Conservation (phyloP, 2,888 invertebrate genomes). For the Leptogaster cylindrica region DNA sequence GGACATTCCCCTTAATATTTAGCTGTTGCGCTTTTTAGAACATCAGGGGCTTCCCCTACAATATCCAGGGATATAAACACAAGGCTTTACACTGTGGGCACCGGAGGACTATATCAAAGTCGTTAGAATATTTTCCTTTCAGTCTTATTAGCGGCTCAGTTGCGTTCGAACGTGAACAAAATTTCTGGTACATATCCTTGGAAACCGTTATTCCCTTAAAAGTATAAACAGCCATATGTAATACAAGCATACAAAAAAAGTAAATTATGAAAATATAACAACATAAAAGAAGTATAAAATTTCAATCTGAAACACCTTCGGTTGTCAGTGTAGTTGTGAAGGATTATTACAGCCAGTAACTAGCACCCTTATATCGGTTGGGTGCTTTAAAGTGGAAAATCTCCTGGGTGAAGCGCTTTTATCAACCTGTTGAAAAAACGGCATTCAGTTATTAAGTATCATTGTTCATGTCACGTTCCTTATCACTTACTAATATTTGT, state of each 20-base stretch:
- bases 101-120: conserved; percentile 29
- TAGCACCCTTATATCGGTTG: conserved; percentile 9
- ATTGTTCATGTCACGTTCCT: conserved; percentile 4
- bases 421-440: conserved; percentile 46
- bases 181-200: conserved; percentile 26
- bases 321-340: conserved; percentile 24
- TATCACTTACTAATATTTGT: too few relatives aligned
- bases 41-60: conserved; percentile 37
- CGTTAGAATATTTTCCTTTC: conserved; percentile 38
- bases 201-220: conserved; percentile 21
- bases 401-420: conserved; percentile 34
- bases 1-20: conserved; percentile 11
- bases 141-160: conserved; percentile 44
- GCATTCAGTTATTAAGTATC: conserved; percentile 33
- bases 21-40: conserved; percentile 48
- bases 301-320: conserved; percentile 27
- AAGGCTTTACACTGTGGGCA: not conserved
- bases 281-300: conserved; percentile 35
- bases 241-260: too few relatives aligned
- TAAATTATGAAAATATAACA: too few relatives aligned
- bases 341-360: not conserved
- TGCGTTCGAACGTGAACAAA: conserved; percentile 40
- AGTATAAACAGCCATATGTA: conserved; percentile 29
- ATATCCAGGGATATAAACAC: conserved; percentile 44
- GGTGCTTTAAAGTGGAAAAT: conserved; percentile 21